phyloP scores from a whole-genome alignment of 2,113 vertebrate species.

The Corvus hawaiiensis region DNA sequence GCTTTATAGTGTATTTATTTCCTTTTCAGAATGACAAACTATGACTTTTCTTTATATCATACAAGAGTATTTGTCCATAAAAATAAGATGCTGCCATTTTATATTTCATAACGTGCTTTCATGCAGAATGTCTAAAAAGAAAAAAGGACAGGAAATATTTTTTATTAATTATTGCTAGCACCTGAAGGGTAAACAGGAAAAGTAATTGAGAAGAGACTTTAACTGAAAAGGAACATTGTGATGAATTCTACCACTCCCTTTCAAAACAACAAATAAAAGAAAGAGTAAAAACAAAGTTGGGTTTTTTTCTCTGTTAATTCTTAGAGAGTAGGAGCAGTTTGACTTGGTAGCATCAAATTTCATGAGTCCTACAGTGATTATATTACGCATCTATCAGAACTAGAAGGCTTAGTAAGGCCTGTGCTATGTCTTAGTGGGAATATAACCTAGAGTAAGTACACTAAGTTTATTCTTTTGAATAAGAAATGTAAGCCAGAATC shows the following conservation, averaged over 20 bases:
- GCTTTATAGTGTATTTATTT: not conserved
- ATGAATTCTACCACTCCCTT: not conserved
- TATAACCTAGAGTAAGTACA: not conserved
- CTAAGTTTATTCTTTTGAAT: not conserved
- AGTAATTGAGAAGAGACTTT: not conserved
- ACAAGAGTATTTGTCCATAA: not conserved
- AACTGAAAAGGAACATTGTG: not conserved
- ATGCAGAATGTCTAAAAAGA: not conserved
- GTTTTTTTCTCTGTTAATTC: rapidly evolving
- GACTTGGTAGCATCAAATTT: not conserved
- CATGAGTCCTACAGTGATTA: not conserved
- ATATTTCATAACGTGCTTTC: not conserved
- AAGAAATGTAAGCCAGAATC: not conserved
- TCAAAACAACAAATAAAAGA: not conserved
- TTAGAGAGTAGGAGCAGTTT: not conserved
- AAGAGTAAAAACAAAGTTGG: not conserved
- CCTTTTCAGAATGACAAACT: not conserved
- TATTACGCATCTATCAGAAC: not conserved
- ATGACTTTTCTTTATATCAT: not conserved
- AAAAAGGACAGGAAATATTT: not conserved
- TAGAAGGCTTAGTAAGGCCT: not conserved
- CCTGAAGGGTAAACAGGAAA: not conserved
- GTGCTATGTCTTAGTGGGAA: not conserved
- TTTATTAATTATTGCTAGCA: not conserved
- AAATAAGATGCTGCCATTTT: not conserved